Conservation (phyloP, 2,797 vertebrate species). For the Phrynocephalus vlangalii region DNA sequence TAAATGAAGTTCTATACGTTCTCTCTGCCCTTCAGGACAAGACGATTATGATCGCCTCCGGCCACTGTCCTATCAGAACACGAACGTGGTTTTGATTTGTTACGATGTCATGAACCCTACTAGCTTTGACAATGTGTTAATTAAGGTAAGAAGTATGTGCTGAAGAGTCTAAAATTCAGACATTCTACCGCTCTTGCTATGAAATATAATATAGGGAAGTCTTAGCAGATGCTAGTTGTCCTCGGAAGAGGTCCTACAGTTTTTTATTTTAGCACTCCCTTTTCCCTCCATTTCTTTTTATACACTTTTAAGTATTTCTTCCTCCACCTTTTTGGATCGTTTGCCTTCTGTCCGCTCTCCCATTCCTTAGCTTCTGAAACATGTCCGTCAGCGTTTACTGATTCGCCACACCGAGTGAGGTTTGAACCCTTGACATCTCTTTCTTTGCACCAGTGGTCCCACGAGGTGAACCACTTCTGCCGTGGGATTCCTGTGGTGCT, state of each 20-base stretch:
- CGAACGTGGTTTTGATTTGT: slow-evolving; percentile 90
- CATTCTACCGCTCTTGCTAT: too few species aligned
- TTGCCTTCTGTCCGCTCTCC: neutral
- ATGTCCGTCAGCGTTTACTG: neutral
- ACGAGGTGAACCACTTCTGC: slow-evolving; percentile 96
- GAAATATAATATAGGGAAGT: too few species aligned
- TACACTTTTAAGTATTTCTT: neutral
- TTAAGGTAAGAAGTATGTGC: slow-evolving; percentile 86
- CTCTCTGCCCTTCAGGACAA: slow-evolving; percentile 84
- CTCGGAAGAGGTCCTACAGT: too few species aligned
- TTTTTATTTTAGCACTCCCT: neutral
- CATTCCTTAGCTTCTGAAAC: neutral
- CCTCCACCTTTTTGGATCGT: too few species aligned
- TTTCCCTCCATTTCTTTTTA: neutral
- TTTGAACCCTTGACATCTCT: slow-evolving; percentile 1
- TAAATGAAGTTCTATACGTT: slow-evolving; percentile 7
- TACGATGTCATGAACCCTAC: slow-evolving; percentile 97
- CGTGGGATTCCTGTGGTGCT: slow-evolving; percentile 86
- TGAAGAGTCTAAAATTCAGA: neutral
- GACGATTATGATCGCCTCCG: slow-evolving; percentile 96
- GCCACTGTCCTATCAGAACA: slow-evolving; percentile 94
- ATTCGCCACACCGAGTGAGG: neutral
- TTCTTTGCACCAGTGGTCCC: slow-evolving; percentile 85
- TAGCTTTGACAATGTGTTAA: slow-evolving; percentile 92
- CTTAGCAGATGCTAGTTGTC: too few species aligned